Evolutionary conservation across 2,113 vertebrate genomes (phyloP).

Genomic region (Galbula dea): DNA sequence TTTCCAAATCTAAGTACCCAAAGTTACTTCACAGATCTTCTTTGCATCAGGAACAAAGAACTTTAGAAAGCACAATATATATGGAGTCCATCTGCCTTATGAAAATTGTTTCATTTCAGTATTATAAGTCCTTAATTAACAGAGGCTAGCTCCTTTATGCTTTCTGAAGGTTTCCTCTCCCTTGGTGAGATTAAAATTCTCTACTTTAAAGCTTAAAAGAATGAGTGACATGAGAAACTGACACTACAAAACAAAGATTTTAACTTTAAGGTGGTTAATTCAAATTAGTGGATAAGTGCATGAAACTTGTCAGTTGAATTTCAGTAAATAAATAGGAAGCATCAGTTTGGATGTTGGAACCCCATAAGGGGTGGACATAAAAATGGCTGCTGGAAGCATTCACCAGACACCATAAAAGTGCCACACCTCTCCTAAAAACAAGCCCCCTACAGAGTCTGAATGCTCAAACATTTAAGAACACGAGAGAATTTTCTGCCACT

Average conservation of each 20-base stretch:
- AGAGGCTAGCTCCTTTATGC: neutral
- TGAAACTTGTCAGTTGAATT: neutral
- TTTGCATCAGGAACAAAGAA: neutral
- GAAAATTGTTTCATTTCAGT: neutral
- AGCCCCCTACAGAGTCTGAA: neutral
- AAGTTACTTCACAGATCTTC: neutral
- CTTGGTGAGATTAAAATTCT: neutral
- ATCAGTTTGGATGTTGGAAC: neutral
- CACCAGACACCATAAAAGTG: neutral
- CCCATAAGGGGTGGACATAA: neutral
- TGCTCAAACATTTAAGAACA: neutral
- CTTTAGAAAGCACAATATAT: neutral
- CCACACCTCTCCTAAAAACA: neutral
- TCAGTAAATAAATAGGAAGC: neutral
- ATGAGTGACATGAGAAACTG: neutral
- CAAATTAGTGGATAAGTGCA: neutral
- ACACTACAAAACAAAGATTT: neutral
- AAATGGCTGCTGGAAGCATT: neutral
- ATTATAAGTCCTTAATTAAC: no score
- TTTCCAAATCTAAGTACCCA: neutral
- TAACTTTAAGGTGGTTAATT: neutral
- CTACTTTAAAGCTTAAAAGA: neutral
- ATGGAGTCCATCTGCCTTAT: neutral
- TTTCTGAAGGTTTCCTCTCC: neutral
- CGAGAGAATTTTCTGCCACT: neutral